Conservation (phyloP, 2,113 vertebrate genomes). For the Oenanthe melanoleuca region DNA sequence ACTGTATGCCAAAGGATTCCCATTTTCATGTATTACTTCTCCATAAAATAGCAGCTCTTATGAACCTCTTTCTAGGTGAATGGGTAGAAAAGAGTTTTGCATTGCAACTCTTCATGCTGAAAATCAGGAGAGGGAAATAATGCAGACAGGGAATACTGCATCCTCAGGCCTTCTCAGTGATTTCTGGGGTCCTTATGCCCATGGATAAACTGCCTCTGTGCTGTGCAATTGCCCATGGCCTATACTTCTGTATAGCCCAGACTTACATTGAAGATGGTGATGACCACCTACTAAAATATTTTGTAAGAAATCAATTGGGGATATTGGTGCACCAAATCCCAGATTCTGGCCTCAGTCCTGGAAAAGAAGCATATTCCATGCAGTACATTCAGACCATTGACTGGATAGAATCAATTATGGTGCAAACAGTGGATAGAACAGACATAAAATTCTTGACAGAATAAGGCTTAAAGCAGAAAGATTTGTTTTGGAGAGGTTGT, state of each 20-base stretch:
- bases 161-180: neutral
- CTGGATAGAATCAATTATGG: neutral
- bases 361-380: neutral
- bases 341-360: neutral
- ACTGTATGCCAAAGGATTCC: neutral
- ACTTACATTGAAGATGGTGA: neutral
- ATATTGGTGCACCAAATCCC: neutral
- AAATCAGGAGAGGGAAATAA: neutral
- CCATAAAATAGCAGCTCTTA: neutral
- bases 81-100: neutral
- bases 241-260: rapidly evolving
- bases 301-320: neutral
- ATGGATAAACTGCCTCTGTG: neutral
- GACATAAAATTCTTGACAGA: neutral
- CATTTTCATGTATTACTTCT: neutral
- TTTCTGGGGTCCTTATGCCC: neutral
- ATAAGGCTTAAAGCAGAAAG: neutral
- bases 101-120: neutral
- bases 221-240: neutral
- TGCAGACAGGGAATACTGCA: neutral
- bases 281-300: neutral
- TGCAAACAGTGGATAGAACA: neutral
- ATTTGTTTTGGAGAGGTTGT: neutral
- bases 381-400: neutral
- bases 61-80: neutral